A percentile compares a stretch with the other conserved stretches of the same genome.
Evolutionary conservation across 2,797 vertebrate species (phyloP).

Genomic region (Myiotriccus ornatus): DNA sequence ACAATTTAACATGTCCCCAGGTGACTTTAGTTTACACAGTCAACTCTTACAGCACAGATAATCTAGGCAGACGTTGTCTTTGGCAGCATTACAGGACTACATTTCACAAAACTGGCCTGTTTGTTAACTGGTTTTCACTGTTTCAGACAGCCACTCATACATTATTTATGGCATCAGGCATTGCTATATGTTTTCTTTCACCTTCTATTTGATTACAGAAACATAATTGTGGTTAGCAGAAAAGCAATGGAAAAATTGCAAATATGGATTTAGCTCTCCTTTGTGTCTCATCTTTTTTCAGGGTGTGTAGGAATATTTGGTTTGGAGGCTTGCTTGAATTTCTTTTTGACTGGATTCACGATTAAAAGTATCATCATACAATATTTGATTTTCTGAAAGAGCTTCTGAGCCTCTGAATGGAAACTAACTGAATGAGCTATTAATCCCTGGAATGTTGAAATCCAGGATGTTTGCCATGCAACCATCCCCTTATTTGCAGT

Average conservation of each 20-base stretch:
- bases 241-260: slow-evolving; percentile 37
- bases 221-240: slow-evolving; percentile 5
- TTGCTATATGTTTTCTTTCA: slow-evolving; percentile 36
- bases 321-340: background rate
- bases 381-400: background rate
- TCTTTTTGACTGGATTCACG: background rate
- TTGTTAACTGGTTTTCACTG: slow-evolving; percentile 30
- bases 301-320: background rate
- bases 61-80: slow-evolving; percentile 58
- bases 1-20: slow-evolving; percentile 38
- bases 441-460: background rate
- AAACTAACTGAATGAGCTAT: background rate
- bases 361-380: background rate
- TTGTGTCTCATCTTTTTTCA: background rate
- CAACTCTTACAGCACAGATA: slow-evolving; percentile 39
- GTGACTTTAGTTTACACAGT: slow-evolving; percentile 58
- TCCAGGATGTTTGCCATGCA: background rate
- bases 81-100: slow-evolving; percentile 14
- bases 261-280: slow-evolving; percentile 19
- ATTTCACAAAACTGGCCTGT: slow-evolving; percentile 22
- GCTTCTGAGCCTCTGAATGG: background rate
- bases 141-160: slow-evolving; percentile 35
- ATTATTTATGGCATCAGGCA: slow-evolving; percentile 37
- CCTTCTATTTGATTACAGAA: slow-evolving; percentile 53
- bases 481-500: background rate